Percentiles rank a stretch among this genome's conserved stretches.
Conservation (phyloP, 2,888 invertebrate genomes). For the Notodonta dromedarius region DNA sequence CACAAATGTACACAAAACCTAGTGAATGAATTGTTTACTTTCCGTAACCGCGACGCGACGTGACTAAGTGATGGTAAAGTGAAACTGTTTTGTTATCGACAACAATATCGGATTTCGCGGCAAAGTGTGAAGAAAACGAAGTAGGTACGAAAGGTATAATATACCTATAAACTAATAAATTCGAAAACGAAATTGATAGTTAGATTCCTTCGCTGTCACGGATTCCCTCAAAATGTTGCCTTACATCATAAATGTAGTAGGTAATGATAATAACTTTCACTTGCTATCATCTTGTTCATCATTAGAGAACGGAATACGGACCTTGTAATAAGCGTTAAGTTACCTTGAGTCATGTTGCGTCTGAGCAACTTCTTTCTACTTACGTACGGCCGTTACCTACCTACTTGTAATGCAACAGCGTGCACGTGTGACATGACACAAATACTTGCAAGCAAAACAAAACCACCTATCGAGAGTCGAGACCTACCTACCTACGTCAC, state of each 20-base stretch:
- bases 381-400: not conserved
- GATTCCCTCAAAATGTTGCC: not conserved
- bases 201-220: not conserved
- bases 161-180: no score
- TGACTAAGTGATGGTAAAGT: constrained; percentile 71
- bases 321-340: constrained; percentile 64
- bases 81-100: constrained; percentile 50
- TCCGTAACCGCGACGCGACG: constrained; percentile 36
- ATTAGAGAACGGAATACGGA: constrained; percentile 69
- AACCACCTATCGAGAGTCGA: not conserved
- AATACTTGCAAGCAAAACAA: not conserved
- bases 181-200: not conserved
- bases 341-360: constrained; percentile 64
- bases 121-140: constrained; percentile 27
- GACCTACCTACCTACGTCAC: no score
- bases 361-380: constrained; percentile 36
- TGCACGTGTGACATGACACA: constrained; percentile 24
- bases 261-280: constrained; percentile 61
- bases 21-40: constrained; percentile 53
- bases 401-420: constrained; percentile 23
- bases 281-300: constrained; percentile 44
- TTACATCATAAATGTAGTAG: not conserved
- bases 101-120: constrained; percentile 31
- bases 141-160: no score
- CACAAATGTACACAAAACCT: constrained; percentile 35